A percentile compares a stretch with the other conserved stretches of the same genome.
These are phyloP conservation scores for Halyomorpha halys DNA, from an alignment of 1,140 invertebrate species.

Conservation along the genomic window DNA sequence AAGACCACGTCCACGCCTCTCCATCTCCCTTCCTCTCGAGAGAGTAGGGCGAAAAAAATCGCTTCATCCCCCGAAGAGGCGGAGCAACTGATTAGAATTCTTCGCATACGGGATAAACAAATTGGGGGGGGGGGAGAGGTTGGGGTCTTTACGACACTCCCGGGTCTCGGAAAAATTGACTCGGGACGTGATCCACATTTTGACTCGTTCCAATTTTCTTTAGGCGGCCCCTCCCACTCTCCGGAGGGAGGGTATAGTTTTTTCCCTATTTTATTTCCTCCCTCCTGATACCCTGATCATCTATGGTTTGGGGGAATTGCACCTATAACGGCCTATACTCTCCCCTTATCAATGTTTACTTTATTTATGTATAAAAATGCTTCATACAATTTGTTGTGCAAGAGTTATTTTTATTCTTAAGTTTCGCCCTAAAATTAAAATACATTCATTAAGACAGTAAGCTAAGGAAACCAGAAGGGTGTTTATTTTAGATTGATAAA, in stretches of 20 bases:
- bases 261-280: constrained; percentile 23
- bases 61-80: constrained; percentile 4
- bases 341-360: no score
- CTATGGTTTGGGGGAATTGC: no score
- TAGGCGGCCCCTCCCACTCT: not conserved
- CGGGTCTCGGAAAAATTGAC: constrained; percentile 25
- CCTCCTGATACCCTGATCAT: not conserved
- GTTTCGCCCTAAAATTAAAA: no score
- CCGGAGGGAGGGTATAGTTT: constrained; percentile 17
- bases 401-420: no score
- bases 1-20: not conserved
- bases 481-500: no score
- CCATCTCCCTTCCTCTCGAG: not conserved
- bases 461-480: no score
- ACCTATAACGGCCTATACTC: no score
- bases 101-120: constrained; percentile 26
- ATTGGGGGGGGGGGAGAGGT: constrained; percentile 15
- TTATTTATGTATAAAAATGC: no score
- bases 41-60: not conserved
- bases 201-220: constrained; percentile 23
- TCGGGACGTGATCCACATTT: constrained; percentile 26
- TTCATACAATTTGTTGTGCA: no score
- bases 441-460: no score
- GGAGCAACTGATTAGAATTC: constrained; percentile 25
- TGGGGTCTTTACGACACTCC: constrained; percentile 24